Evolutionary conservation across 2,888 invertebrate species (phyloP), one percentile per base, ranked within the genome.

Genomic region (Pheosia gnoma): DNA sequence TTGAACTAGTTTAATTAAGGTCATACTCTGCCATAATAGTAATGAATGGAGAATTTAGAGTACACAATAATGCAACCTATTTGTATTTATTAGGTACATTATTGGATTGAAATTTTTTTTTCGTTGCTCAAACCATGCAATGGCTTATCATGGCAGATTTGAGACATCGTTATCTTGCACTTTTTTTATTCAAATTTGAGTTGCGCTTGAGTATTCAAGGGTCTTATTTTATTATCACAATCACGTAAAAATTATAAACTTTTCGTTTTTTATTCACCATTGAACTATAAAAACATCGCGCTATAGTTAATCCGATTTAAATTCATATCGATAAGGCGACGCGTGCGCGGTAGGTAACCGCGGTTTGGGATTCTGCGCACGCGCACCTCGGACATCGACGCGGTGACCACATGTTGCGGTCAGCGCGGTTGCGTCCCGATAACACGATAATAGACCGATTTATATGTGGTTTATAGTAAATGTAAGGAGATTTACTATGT

Each of bases 241-340:
- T 41, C 41, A 45, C 10, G 45, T 45, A 45, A 11, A 45, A 45
- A 10, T 10, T 1, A 47, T 47, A 11, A 9, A n/a, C 9, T 47
- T 47, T 47, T 41, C 39, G 55, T 55, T 39, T n/a, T 7, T 8
- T 38, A 11, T 11, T 41, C n/a, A 36, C 25, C 38, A 58, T 52
- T 51, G n/a, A 60, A n/a, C 51, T 57, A 63, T 61, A 68, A 67
- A 67, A 71, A 73, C 65, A 65, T 70, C 71, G 68, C 70, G 74
- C 77, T 82, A 79, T 79, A 79, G 78, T 85, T 89, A 90, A 87
- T 89, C 87, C 85, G 84, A 87, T 91, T 91, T 88, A 87, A 87
- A 91, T 91, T 90, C 91, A 90, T 85, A 88, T 86, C 85, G 85
- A 86, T 87, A 83, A 77, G 68, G 82, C 72, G 75, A 86, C 88